Percentiles rank a stretch among this genome's conserved stretches.
These are phyloP conservation scores for Cynopterus sphinx DNA, from an alignment of 2,797 vertebrate genomes.

Conservation along the genomic window DNA sequence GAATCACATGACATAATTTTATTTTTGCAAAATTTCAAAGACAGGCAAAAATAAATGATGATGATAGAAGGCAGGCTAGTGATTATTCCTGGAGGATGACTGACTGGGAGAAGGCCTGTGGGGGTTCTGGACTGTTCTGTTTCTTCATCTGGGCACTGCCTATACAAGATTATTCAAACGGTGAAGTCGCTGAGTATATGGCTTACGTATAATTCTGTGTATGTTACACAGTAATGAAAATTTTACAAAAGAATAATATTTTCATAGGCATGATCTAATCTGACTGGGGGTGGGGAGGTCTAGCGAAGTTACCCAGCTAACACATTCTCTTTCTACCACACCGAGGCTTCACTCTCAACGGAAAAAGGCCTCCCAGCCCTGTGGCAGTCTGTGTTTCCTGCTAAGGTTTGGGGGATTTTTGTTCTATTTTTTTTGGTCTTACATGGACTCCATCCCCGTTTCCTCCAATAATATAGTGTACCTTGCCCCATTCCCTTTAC, in stretches of 20 bases:
- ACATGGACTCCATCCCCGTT: background rate
- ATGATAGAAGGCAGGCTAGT: background rate
- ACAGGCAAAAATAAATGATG: background rate
- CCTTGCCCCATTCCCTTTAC: background rate
- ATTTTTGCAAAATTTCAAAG: background rate
- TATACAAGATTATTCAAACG: background rate
- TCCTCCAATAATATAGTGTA: background rate
- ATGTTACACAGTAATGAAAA: background rate
- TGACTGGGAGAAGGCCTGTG: background rate
- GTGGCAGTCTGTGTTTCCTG: background rate
- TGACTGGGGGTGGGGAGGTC: background rate
- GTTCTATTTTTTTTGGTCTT: background rate
- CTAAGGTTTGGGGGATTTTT: background rate
- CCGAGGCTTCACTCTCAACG: background rate
- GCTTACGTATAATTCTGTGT: background rate
- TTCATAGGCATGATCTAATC: background rate
- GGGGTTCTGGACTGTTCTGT: background rate
- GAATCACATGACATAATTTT: background rate
- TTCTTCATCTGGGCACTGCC: background rate
- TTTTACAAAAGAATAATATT: background rate
- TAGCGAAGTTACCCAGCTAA: background rate
- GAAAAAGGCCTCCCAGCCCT: background rate
- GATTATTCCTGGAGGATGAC: background rate
- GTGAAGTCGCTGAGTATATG: background rate
- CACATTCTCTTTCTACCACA: background rate